Percentiles rank a stretch among this genome's conserved stretches.
Evolutionary conservation across 1,140 invertebrate species (phyloP).

Genomic region (Hyles vespertilio): DNA sequence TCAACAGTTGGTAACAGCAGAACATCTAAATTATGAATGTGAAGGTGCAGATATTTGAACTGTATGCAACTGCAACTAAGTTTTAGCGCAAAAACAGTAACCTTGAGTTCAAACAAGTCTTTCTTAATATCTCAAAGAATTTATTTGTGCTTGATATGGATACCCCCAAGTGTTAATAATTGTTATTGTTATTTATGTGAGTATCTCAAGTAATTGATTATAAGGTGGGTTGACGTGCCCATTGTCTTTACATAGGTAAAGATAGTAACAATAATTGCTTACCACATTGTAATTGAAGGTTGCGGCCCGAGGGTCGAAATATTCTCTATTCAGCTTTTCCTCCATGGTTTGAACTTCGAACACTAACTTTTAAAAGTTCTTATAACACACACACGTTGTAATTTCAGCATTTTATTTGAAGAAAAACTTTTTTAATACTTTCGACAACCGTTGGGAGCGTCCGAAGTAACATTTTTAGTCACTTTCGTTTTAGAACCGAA

Average conservation of each 20-base stretch:
- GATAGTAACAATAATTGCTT: slow-evolving; percentile 26
- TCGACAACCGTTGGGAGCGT: slow-evolving; percentile 46
- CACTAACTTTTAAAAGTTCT: slow-evolving; percentile 37
- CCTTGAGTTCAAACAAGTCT: too few species aligned
- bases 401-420: slow-evolving; percentile 5
- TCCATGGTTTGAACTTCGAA: slow-evolving; percentile 41
- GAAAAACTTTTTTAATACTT: slow-evolving; percentile 12
- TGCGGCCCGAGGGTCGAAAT: slow-evolving; percentile 51
- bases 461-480: slow-evolving; percentile 48
- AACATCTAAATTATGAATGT: too few species aligned
- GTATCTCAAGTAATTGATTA: too few species aligned
- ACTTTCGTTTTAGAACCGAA: background rate
- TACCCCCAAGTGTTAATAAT: too few species aligned
- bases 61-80: too few species aligned
- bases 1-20: too few species aligned
- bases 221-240: too few species aligned
- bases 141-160: too few species aligned
- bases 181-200: too few species aligned
- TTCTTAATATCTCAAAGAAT: too few species aligned
- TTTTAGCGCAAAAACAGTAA: too few species aligned
- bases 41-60: too few species aligned
- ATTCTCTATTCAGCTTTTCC: slow-evolving; percentile 63
- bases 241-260: slow-evolving; percentile 1
- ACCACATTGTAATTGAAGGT: slow-evolving; percentile 71
- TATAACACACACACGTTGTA: slow-evolving; percentile 36